Conservation (phyloP, 2,797 vertebrate species). For the Kryptolebias ocellatus region DNA sequence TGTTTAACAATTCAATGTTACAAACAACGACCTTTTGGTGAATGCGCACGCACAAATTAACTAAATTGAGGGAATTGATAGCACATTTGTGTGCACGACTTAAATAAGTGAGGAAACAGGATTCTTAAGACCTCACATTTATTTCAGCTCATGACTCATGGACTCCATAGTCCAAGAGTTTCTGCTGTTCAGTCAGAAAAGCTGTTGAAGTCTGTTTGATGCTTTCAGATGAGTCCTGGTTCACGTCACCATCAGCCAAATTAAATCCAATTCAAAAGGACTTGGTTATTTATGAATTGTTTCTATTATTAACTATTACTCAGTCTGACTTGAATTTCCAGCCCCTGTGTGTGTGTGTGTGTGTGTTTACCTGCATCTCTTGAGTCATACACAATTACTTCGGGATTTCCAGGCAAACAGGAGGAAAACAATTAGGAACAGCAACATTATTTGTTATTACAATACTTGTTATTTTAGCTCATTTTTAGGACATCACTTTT, state of each 20-base stretch:
- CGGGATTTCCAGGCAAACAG: slow-evolving; percentile 56
- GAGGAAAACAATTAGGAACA: slow-evolving; percentile 48
- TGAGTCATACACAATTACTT: slow-evolving; percentile 42
- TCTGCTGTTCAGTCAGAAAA: neutral
- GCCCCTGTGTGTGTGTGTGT: slow-evolving; percentile 62
- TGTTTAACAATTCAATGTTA: no score
- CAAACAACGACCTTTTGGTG: no score
- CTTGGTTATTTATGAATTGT: no score
- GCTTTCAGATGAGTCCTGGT: neutral
- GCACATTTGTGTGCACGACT: no score
- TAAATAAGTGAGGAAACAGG: no score
- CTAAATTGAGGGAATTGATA: no score
- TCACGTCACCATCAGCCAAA: neutral
- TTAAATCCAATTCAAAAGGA: neutral
- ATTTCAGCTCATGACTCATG: no score
- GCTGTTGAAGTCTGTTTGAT: neutral
- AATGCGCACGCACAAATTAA: no score
- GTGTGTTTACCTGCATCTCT: slow-evolving; percentile 51
- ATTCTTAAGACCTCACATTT: no score
- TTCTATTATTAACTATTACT: neutral
- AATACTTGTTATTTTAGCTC: slow-evolving; percentile 39
- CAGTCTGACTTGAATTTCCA: neutral
- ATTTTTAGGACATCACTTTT: slow-evolving; percentile 39
- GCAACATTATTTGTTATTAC: slow-evolving; percentile 45
- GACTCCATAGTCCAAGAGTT: no score